phyloP scores from a whole-genome alignment of 2,113 vertebrate species.

The Picathartes gymnocephalus region DNA sequence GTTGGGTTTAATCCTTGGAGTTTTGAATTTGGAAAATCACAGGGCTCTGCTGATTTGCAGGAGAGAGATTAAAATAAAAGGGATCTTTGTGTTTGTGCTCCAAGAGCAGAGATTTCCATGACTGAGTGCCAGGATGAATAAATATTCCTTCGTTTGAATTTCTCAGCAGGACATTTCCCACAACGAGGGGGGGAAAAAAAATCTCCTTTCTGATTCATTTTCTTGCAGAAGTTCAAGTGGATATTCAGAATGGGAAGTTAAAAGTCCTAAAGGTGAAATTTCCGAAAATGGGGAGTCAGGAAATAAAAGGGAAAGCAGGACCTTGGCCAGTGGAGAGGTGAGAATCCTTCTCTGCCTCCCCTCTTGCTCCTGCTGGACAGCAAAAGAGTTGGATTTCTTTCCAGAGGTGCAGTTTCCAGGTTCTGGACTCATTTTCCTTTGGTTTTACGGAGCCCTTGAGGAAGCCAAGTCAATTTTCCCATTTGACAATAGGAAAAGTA shows the following conservation, averaged over 20 bases:
- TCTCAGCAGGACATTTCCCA: neutral
- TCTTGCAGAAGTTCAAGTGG: neutral
- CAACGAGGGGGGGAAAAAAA: neutral
- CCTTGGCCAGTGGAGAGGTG: neutral
- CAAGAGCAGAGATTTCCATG: neutral
- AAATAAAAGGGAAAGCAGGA: neutral
- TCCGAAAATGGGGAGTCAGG: neutral
- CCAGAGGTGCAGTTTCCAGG: neutral
- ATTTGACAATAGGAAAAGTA: neutral
- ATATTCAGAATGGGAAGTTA: neutral
- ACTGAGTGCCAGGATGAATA: neutral
- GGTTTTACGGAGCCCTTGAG: neutral
- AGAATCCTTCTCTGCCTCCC: neutral
- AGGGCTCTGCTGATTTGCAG: neutral
- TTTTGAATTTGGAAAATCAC: neutral
- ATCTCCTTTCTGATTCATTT: neutral
- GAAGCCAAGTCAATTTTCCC: neutral
- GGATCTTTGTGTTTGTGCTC: neutral
- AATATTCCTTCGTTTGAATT: neutral
- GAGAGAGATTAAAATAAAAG: neutral
- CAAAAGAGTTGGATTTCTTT: neutral
- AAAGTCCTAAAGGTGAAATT: neutral
- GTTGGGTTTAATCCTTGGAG: neutral
- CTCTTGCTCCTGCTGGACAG: too few relatives aligned
- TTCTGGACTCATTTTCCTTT: rapidly evolving